Evolutionary conservation across 2,113 vertebrate species (phyloP).

Genomic region (Passer montanus): DNA sequence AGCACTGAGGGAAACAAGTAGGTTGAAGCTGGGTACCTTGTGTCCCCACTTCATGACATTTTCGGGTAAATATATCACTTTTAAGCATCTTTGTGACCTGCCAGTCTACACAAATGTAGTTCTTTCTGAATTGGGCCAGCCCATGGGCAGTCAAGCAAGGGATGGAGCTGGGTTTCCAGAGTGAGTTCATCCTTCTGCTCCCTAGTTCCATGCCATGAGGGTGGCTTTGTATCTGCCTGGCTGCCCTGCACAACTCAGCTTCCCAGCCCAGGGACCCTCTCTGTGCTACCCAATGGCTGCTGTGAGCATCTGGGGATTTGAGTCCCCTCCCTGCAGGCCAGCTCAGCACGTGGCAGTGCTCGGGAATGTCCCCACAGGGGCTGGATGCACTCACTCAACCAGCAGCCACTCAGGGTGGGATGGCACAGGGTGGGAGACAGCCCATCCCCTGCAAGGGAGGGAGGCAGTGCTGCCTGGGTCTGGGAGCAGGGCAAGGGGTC

Average conservation of each 20-base stretch:
- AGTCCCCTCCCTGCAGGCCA: not conserved
- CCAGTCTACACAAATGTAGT: not conserved
- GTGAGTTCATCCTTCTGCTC: not conserved
- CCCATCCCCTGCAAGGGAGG: not conserved
- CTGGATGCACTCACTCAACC: not conserved
- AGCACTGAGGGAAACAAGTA: not conserved
- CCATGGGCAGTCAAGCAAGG: not conserved
- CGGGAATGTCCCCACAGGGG: not conserved
- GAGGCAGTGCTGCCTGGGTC: not conserved
- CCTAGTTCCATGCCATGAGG: rapidly evolving
- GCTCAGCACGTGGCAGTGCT: not conserved
- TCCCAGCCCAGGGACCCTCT: not conserved
- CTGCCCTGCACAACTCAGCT: not conserved
- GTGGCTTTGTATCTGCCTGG: not conserved
- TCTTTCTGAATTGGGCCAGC: not conserved
- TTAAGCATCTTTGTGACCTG: not conserved
- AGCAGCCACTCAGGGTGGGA: not conserved
- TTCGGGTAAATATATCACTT: not conserved
- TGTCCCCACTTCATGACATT: rapidly evolving
- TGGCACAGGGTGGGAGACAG: not conserved
- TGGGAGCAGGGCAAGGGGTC: not conserved
- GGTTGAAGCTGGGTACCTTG: not conserved
- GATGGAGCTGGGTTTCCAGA: not conserved
- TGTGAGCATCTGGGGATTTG: not conserved
- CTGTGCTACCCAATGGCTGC: not conserved